Percentiles rank a stretch among this genome's conserved stretches.
phyloP scores from a whole-genome alignment of 2,113 vertebrate genomes.

The Gambusia affinis region DNA sequence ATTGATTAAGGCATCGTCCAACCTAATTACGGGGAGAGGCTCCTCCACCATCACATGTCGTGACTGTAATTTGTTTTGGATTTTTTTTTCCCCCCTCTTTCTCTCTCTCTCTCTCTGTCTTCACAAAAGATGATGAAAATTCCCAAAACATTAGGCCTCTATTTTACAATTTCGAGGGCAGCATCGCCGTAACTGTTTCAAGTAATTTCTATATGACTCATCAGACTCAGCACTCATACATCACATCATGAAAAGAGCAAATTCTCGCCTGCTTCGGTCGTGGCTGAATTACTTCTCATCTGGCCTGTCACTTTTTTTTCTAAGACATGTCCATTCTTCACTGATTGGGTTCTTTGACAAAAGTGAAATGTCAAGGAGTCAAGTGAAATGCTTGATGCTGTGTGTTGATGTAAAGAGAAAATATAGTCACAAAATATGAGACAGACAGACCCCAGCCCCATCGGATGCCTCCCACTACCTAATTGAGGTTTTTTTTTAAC shows the following conservation, averaged over 20 bases:
- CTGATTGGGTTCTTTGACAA: conserved; percentile 45
- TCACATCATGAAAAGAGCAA: conserved; percentile 54
- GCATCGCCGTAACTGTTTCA: conserved; percentile 53
- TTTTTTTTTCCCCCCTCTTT: background rate
- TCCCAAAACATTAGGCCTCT: conserved; percentile 36
- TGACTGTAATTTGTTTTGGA: conserved; percentile 35
- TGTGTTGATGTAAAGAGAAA: conserved; percentile 29
- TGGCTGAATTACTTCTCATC: conserved; percentile 57
- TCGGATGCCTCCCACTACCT: conserved; percentile 18
- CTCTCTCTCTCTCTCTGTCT: conserved; percentile 6
- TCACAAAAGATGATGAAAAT: conserved; percentile 24
- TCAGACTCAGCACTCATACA: conserved; percentile 55
- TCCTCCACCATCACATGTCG: conserved; percentile 31
- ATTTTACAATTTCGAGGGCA: conserved; percentile 51
- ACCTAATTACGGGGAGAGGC: conserved; percentile 51
- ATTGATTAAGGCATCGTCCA: conserved; percentile 52
- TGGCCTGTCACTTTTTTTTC: conserved; percentile 19
- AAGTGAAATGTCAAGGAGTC: conserved; percentile 24
- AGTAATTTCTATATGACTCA: conserved; percentile 71
- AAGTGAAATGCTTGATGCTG: conserved; percentile 30
- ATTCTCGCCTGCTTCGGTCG: conserved; percentile 57
- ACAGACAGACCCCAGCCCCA: conserved; percentile 11
- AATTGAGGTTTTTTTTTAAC: conserved; percentile 39
- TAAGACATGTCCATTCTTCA: conserved; percentile 36
- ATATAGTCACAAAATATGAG: conserved; percentile 30